Base-by-base conservation (phyloP, 1,140 invertebrate species). In the Probaryconus sp. region DNA sequence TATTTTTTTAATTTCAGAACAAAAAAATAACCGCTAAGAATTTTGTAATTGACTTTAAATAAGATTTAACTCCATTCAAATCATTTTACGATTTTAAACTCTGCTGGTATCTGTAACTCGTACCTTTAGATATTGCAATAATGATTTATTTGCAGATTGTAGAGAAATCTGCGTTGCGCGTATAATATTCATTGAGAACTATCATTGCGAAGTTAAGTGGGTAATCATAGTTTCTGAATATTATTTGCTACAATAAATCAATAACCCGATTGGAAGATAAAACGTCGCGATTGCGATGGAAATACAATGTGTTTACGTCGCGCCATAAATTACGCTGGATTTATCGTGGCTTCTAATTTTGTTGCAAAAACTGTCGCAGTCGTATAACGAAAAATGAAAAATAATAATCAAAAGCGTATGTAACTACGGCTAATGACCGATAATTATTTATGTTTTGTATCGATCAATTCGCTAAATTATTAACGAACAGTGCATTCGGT, bases 221-320 rank as follows among this genome's bases (percentile, higher is more conserved):
- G 53, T 73, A 73, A 73, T 73, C 69, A 65, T 73, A 73, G 69
- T 73, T 73, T 35, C 17, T 45, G 53, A 73, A 60, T 65, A 73
- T 60, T 73, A 73, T 65, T 65, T 60, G n/a, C 26, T 21, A 17
- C 61, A 28, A 61, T 73, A 65, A 73, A 73, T 73, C 61, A 72
- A 65, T 64, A 64, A 50, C 56, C 42, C 26, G 42, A 43, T 11
- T 5, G n/a, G n/a, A n/a, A 60, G 69, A 73, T 65, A 65, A 65
- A 60, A 65, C 20, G 60, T 24, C 51, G 26, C 11, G 56, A 63
- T 71, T 64, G 9, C 35, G 14, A 60, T 37, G 47, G 51, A 72
- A 64, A 65, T 65, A 55, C 69, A 55, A 65, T 38, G 61, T 61
- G 69, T 65, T 73, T 65, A 65, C 69, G 60, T 38, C 61, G 61